A percentile compares a stretch with the other conserved stretches of the same genome.
phyloP scores from a whole-genome alignment of 2,888 invertebrate genomes.

The Automeris io region DNA sequence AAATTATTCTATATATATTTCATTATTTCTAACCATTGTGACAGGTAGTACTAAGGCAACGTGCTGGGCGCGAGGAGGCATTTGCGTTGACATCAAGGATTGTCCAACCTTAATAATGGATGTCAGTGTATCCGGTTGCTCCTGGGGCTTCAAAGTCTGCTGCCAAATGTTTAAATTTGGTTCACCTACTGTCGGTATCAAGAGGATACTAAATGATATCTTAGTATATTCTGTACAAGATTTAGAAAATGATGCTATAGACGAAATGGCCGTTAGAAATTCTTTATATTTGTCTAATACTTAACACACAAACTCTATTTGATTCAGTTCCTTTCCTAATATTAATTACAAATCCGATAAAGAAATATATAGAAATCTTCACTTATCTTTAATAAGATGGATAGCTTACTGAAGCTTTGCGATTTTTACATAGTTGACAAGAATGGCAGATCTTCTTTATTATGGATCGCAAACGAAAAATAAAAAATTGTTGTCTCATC shows the following conservation, averaged over 20 bases:
- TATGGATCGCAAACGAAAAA: no score
- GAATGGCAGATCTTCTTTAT: no score
- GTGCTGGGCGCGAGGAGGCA: slow-evolving; percentile 50
- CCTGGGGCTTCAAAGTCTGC: slow-evolving; percentile 34
- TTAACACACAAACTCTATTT: no score
- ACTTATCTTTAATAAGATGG: no score
- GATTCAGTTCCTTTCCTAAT: no score
- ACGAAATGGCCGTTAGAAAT: slow-evolving; percentile 16
- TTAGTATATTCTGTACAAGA: slow-evolving; percentile 16
- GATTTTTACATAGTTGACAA: no score
- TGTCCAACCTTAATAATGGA: slow-evolving; percentile 33
- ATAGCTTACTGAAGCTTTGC: no score
- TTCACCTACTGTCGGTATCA: slow-evolving; percentile 21
- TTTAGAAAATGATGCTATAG: slow-evolving; percentile 16
- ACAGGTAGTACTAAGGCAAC: slow-evolving; percentile 33
- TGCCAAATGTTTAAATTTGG: slow-evolving; percentile 25
- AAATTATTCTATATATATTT: no score
- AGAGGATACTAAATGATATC: slow-evolving; percentile 12
- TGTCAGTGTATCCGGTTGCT: slow-evolving; percentile 33
- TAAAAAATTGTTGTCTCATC: no score
- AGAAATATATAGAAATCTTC: no score
- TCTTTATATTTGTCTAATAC: neutral
- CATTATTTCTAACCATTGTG: no score
- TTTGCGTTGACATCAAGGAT: slow-evolving; percentile 32
- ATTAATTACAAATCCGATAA: no score